Base-by-base conservation (phyloP, 2,888 invertebrate species). In the Adineta ricciae region DNA sequence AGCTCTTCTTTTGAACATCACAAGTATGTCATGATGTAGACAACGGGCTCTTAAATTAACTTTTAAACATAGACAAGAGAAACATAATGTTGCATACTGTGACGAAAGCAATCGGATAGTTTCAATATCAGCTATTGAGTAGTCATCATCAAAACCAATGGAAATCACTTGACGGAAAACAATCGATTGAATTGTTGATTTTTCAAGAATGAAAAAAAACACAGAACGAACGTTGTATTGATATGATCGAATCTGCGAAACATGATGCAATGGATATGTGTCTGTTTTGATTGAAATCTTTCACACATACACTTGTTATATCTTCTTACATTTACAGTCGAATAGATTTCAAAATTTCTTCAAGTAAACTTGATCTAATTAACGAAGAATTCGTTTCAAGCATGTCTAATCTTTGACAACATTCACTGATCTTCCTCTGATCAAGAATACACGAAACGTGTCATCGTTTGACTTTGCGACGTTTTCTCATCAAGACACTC, bases 201-300 rank as follows among this genome's bases (percentile, higher is more conserved):
- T 50, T 50, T 50, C 19, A 50, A 50, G 11, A 46, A 46, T 46
- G 11, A 8, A 46, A 11, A 46, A 46, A 46, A 49, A 49, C 8
- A 50, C 64, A 16, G 32, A 64, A 64, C 46, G 46, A 46, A 46
- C 11, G 46, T 46, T 46, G 5, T 11, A 8, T 5, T 46, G 64
- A 64, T 64, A 64, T 16, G 64, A 64, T 64, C 64, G 32, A 64
- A 64, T 64, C 27, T 16, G 64, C 32, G 64, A 64, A 64, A 64
- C 32, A 64, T 64, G 32, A 64, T 64, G 64, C 64, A 64, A 64
- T 64, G 19, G 32, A 19, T 64, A 64, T 64, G 64, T 64, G 64
- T 64, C 27, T 64, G 64, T 14, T 64, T n/a, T 64, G 64, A 64
- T 64, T 64, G 64, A 64, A 64, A 64, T 64, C 64, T 64, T 64